Evolutionary conservation across 2,797 vertebrate species (phyloP).

Genomic region (Staurois parvus): DNA sequence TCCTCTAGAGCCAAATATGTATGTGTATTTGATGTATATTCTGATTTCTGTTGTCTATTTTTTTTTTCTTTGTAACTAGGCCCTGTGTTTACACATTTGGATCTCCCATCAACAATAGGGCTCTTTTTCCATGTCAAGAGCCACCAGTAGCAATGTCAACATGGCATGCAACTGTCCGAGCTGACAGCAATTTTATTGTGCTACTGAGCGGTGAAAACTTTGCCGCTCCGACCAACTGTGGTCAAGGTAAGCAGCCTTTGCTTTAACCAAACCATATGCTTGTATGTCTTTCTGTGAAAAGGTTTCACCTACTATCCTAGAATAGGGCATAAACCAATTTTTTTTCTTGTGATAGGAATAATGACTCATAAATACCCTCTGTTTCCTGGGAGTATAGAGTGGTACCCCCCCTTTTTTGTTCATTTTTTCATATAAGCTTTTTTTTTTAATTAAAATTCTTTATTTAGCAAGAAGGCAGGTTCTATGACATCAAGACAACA

Average conservation of each 20-base stretch:
- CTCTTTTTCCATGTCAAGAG: constrained; percentile 97
- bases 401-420: too few species aligned
- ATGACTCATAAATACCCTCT: too few species aligned
- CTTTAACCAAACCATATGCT: neutral
- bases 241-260: constrained; percentile 69
- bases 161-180: constrained; percentile 89
- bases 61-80: constrained; percentile 77
- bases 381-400: too few species aligned
- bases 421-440: too few species aligned
- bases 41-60: neutral
- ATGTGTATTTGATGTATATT: too few species aligned
- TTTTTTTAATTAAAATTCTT: too few species aligned
- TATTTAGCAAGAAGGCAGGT: too few species aligned
- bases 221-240: constrained; percentile 72
- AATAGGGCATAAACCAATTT: neutral
- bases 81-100: constrained; percentile 95
- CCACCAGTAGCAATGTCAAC: constrained; percentile 97
- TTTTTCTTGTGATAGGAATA: too few species aligned
- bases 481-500: too few species aligned
- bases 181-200: constrained; percentile 86
- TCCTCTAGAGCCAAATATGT: too few species aligned
- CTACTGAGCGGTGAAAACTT: constrained; percentile 95
- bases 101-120: constrained; percentile 98
- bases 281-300: too few species aligned
- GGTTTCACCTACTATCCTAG: neutral